Percentiles rank a stretch among this genome's conserved stretches.
These are phyloP conservation scores for Oncorhynchus keta DNA, from an alignment of 2,113 vertebrate genomes.

Conservation along the genomic window DNA sequence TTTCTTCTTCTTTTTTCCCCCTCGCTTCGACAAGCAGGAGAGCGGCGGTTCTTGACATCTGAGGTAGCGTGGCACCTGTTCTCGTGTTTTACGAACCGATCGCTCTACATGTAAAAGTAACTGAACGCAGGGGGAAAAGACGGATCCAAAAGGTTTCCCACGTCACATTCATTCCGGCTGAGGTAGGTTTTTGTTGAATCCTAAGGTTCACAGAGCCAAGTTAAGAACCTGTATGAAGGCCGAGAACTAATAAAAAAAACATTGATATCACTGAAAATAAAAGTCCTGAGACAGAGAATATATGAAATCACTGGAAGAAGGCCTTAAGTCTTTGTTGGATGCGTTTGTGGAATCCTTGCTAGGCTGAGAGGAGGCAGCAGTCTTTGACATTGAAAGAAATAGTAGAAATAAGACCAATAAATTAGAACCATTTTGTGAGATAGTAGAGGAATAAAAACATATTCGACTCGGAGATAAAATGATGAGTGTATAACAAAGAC, in stretches of 20 bases:
- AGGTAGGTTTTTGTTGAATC: slow-evolving; percentile 91
- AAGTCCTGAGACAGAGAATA: slow-evolving; percentile 86
- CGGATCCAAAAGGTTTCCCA: slow-evolving; percentile 77
- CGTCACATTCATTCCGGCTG: slow-evolving; percentile 98
- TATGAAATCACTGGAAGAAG: slow-evolving; percentile 71
- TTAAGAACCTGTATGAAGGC: slow-evolving; percentile 78
- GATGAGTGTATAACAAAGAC: slow-evolving; percentile 57
- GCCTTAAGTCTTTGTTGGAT: slow-evolving; percentile 63
- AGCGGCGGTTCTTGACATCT: slow-evolving; percentile 77
- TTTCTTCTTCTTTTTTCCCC: slow-evolving; percentile 37
- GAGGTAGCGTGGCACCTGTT: slow-evolving; percentile 89
- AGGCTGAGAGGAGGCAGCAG: slow-evolving; percentile 64
- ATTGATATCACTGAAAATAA: slow-evolving; percentile 68
- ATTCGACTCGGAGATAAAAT: slow-evolving; percentile 57
- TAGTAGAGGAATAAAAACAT: slow-evolving; percentile 32
- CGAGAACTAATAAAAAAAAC: slow-evolving; percentile 55
- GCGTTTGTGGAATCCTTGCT: slow-evolving; percentile 69
- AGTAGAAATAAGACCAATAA: slow-evolving; percentile 62
- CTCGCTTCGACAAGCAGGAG: slow-evolving; percentile 63
- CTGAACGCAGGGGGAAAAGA: slow-evolving; percentile 76
- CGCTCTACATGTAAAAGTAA: slow-evolving; percentile 65
- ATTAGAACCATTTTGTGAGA: slow-evolving; percentile 57
- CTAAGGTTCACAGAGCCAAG: slow-evolving; percentile 75
- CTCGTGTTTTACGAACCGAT: slow-evolving; percentile 69
- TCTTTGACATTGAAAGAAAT: slow-evolving; percentile 59